These are phyloP conservation scores for Tachysurus fulvidraco DNA, from an alignment of 2,113 vertebrate species.

Conservation along the genomic window DNA sequence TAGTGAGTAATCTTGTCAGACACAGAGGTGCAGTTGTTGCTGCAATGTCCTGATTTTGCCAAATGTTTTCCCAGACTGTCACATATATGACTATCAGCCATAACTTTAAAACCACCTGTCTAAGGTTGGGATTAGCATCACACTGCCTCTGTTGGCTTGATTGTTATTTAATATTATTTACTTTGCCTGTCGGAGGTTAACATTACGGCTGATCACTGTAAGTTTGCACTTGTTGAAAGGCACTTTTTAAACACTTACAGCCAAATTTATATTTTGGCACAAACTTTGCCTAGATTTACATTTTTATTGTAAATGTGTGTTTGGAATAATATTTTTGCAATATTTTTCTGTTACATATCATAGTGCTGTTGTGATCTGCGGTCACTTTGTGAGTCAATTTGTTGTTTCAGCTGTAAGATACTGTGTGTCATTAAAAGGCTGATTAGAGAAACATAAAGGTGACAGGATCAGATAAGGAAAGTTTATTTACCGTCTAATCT, in stretches of 20 bases:
- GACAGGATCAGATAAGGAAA: background rate
- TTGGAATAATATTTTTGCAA: background rate
- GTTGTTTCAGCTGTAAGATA: constrained; percentile 14
- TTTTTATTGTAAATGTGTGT: background rate
- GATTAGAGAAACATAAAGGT: constrained; percentile 17
- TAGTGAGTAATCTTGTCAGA: background rate
- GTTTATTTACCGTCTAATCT: constrained; percentile 28
- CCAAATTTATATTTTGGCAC: background rate
- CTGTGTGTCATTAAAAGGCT: constrained; percentile 1
- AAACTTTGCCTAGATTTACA: background rate
- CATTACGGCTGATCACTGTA: no score
- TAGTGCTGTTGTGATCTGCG: constrained; percentile 10
- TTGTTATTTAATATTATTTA: no score
- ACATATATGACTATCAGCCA: background rate
- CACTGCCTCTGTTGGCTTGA: no score
- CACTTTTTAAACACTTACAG: background rate
- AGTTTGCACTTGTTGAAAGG: background rate
- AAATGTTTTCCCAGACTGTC: background rate
- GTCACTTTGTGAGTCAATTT: constrained; percentile 26
- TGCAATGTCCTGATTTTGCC: background rate
- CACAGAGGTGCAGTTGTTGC: no score
- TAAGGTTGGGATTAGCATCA: no score
- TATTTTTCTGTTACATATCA: background rate
- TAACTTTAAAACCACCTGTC: no score
- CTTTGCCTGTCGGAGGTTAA: no score